Evolutionary conservation across 2,888 invertebrate genomes (phyloP).

Genomic region (Polymixis lichenea): DNA sequence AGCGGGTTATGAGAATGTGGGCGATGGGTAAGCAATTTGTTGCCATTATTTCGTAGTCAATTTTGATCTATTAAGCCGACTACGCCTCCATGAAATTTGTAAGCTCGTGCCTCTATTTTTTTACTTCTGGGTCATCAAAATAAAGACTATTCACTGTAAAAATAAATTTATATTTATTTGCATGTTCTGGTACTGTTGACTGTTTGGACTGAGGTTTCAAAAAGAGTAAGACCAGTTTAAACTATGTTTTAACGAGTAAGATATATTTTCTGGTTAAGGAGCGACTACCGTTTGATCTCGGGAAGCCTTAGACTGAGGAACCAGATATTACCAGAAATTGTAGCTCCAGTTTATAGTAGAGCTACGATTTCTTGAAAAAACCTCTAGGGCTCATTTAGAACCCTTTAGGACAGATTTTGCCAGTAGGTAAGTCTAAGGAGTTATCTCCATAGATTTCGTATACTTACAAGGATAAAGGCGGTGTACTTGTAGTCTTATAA

Average conservation of each 20-base stretch:
- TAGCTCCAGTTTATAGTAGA: background rate
- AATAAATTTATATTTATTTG: background rate
- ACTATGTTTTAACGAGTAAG: background rate
- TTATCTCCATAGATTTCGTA: background rate
- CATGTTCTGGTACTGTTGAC: too few species aligned
- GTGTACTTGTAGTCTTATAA: background rate
- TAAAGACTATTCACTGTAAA: background rate
- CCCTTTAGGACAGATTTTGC: too few species aligned
- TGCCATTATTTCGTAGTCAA: slow-evolving; percentile 30
- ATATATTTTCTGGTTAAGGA: background rate
- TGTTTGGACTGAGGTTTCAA: background rate
- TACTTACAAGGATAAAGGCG: background rate
- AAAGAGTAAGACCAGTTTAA: background rate
- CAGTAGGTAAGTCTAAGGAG: too few species aligned
- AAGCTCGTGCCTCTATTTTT: background rate
- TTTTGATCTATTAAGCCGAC: slow-evolving; percentile 51
- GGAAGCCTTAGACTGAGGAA: background rate
- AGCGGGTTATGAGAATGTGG: slow-evolving; percentile 39
- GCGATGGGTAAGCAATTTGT: slow-evolving; percentile 46
- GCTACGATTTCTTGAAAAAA: background rate
- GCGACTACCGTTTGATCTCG: slow-evolving; percentile 3
- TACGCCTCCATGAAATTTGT: slow-evolving; percentile 37
- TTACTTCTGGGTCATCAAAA: background rate
- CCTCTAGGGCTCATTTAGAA: too few species aligned
- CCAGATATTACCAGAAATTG: slow-evolving; percentile 1